Evolutionary conservation across 2,888 invertebrate genomes (phyloP).

Genomic region (Punctoribates punctum): DNA sequence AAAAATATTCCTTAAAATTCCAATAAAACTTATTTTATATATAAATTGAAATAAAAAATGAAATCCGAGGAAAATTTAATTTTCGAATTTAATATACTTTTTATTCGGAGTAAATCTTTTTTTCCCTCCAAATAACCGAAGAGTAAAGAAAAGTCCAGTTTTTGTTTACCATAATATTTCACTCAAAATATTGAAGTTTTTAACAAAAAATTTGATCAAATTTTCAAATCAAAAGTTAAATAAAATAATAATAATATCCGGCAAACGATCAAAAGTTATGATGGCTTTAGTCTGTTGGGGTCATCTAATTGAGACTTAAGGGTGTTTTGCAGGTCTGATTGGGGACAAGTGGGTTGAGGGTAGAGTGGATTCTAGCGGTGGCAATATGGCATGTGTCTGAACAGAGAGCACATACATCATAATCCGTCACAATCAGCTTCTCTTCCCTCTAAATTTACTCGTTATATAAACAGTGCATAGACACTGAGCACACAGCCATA

Average conservation of each 20-base stretch:
- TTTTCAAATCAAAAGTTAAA: neutral
- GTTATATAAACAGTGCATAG: constrained; percentile 18
- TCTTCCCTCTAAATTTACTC: constrained; percentile 30
- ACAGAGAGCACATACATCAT: constrained; percentile 19
- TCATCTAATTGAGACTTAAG: constrained; percentile 20
- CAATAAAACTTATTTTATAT: neutral
- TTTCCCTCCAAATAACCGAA: no score
- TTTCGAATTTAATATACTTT: constrained; percentile 5
- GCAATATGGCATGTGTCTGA: constrained; percentile 33
- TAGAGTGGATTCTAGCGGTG: neutral
- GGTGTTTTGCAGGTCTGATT: constrained; percentile 26
- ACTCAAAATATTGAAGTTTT: neutral
- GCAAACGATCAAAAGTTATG: neutral
- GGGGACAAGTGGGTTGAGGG: neutral
- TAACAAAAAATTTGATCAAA: neutral
- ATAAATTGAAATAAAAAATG: neutral
- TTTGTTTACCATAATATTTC: neutral
- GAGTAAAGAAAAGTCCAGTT: neutral
- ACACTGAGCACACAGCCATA: neutral
- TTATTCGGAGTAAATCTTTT: neutral
- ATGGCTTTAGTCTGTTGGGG: neutral
- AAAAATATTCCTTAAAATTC: neutral
- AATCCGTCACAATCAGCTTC: constrained; percentile 33
- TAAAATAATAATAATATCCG: neutral
- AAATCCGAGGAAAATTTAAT: neutral